phyloP scores from a whole-genome alignment of 1,140 invertebrate species.

The Popillia japonica region DNA sequence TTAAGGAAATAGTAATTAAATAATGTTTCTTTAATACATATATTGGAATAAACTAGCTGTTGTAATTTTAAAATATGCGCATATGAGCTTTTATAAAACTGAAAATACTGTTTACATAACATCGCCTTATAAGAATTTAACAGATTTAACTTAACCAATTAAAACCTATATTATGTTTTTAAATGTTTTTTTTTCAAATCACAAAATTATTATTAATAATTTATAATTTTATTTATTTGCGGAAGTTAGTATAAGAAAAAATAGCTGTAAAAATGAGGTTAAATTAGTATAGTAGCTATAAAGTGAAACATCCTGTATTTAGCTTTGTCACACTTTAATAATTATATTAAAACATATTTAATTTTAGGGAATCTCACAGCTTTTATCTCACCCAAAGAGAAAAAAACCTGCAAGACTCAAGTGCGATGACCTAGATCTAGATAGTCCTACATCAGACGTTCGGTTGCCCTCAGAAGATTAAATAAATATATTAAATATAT shows the following conservation, averaged over 20 bases:
- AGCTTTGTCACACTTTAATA: neutral
- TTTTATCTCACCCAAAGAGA: conserved; percentile 40
- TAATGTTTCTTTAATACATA: neutral
- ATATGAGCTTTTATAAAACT: too few relatives aligned
- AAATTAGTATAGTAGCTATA: neutral
- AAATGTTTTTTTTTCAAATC: too few relatives aligned
- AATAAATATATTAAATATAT: too few relatives aligned
- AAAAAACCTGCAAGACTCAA: conserved; percentile 39
- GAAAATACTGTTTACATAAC: too few relatives aligned
- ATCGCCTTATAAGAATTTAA: too few relatives aligned
- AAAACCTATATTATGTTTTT: too few relatives aligned
- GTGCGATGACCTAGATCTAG: conserved; percentile 37
- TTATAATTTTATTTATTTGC: neutral
- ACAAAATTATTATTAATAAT: neutral
- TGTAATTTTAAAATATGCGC: too few relatives aligned
- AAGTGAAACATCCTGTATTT: conserved; percentile 36
- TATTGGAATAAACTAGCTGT: too few relatives aligned
- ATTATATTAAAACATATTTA: conserved; percentile 35
- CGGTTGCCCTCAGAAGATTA: neutral
- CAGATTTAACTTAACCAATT: too few relatives aligned
- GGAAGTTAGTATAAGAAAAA: neutral
- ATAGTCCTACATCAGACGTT: conserved; percentile 30
- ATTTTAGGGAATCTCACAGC: conserved; percentile 40
- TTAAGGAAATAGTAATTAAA: neutral
- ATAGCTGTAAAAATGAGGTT: neutral